phyloP scores from a whole-genome alignment of 2,888 invertebrate species.

The Camponotus fellah region DNA sequence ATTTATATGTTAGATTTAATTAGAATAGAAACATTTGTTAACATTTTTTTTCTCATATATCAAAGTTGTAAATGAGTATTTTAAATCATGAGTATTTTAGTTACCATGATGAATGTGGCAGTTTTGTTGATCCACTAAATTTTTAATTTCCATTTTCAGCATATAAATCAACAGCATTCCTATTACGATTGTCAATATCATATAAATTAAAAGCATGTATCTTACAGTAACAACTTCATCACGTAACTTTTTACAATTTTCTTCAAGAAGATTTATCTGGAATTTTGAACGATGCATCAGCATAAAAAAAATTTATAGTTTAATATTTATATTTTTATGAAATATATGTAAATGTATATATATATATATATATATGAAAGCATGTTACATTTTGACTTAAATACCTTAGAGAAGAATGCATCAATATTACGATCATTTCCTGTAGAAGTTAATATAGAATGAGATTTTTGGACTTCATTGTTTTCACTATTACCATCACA shows the following conservation, averaged over 20 bases:
- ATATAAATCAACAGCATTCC: conserved; percentile 86
- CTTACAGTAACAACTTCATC: conserved; percentile 86
- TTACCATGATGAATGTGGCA: conserved; percentile 73
- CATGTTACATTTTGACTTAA: neutral
- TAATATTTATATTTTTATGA: conserved; percentile 4
- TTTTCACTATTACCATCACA: conserved; percentile 85
- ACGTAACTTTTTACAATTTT: conserved; percentile 86
- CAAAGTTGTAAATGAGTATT: conserved; percentile 2
- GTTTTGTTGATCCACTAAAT: conserved; percentile 74
- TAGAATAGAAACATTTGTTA: conserved; percentile 35
- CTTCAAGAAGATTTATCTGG: conserved; percentile 85
- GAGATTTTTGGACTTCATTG: conserved; percentile 75
- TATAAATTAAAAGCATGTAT: conserved; percentile 87
- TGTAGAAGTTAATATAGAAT: conserved; percentile 72
- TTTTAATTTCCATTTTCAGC: conserved; percentile 84
- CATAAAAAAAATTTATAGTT: neutral
- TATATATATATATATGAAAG: neutral
- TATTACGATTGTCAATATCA: conserved; percentile 86
- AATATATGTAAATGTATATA: neutral
- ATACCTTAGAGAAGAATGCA: conserved; percentile 81
- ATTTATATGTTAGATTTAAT: conserved; percentile 41
- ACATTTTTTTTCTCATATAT: conserved; percentile 31
- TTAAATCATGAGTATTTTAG: conserved; percentile 23
- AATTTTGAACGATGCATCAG: conserved; percentile 56
- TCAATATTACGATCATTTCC: conserved; percentile 79